Evolutionary conservation across 2,888 invertebrate genomes (phyloP).

Genomic region (Sarcophaga carnaria): DNA sequence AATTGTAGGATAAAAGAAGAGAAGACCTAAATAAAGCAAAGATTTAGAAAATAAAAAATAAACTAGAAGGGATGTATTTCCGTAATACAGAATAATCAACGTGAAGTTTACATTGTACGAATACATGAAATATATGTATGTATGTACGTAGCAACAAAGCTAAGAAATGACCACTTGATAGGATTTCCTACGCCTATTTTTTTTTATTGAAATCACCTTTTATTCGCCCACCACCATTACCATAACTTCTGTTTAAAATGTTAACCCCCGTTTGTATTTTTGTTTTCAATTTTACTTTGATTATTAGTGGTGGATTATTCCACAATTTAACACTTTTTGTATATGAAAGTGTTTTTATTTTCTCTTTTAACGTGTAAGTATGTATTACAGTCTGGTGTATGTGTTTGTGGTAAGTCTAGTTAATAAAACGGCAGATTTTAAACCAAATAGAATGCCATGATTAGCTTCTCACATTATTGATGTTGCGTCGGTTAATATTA

Average conservation of each 20-base stretch:
- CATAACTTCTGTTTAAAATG: not conserved
- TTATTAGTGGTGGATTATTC: conserved; percentile 30
- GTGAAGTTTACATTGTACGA: not conserved
- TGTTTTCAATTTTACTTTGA: conserved; percentile 11
- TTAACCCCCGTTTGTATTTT: not conserved
- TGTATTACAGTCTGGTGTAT: not conserved
- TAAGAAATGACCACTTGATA: conserved; percentile 46
- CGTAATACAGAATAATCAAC: not conserved
- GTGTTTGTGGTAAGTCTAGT: not conserved
- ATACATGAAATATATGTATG: not conserved
- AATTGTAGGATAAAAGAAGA: not conserved
- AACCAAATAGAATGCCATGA: too few relatives aligned
- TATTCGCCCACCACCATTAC: not conserved
- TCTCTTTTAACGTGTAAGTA: not conserved
- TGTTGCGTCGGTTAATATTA: too few relatives aligned
- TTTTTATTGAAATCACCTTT: conserved; percentile 13
- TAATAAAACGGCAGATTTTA: too few relatives aligned
- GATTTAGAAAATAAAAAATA: not conserved
- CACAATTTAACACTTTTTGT: conserved; percentile 32
- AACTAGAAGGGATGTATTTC: not conserved
- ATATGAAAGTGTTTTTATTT: conserved; percentile 6
- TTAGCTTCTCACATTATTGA: too few relatives aligned
- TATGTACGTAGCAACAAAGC: conserved; percentile 13
- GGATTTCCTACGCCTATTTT: conserved; percentile 15
- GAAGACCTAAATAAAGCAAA: not conserved